These are phyloP conservation scores for Dinoponera quadriceps DNA, from an alignment of 1,140 invertebrate genomes.

Conservation along the genomic window DNA sequence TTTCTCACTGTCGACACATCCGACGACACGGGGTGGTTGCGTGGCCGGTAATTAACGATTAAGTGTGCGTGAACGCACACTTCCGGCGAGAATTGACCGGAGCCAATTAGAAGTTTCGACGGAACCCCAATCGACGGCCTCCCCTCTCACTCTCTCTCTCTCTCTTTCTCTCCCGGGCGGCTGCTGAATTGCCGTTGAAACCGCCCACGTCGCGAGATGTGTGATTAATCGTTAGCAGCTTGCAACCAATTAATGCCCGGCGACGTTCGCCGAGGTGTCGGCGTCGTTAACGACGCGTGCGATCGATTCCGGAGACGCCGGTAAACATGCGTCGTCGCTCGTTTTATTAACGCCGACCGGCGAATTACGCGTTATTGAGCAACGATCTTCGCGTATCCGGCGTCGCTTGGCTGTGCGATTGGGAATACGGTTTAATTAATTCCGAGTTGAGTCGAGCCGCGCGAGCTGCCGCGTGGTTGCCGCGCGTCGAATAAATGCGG, in stretches of 20 bases:
- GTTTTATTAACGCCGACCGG: not conserved
- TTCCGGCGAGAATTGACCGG: no score
- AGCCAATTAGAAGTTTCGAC: no score
- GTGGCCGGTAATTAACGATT: no score
- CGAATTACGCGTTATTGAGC: not conserved
- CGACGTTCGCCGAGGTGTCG: conserved; percentile 13
- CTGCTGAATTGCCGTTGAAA: conserved; percentile 4
- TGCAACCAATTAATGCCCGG: conserved; percentile 24
- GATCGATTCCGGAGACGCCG: not conserved
- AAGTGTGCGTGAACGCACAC: no score
- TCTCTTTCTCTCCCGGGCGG: no score
- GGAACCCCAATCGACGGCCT: no score
- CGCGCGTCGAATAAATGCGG: not conserved
- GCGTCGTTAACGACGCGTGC: not conserved
- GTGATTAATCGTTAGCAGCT: conserved; percentile 29
- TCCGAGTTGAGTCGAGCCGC: not conserved
- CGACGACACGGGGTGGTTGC: no score
- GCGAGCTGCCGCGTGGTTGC: no score
- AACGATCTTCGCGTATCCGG: not conserved
- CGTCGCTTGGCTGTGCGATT: not conserved
- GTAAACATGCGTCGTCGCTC: not conserved
- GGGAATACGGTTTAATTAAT: not conserved
- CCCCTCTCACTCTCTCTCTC: no score
- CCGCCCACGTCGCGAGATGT: not conserved
- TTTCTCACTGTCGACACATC: no score